Base-by-base conservation (phyloP, 2,888 invertebrate species). In the Galerucella calmariensis region DNA sequence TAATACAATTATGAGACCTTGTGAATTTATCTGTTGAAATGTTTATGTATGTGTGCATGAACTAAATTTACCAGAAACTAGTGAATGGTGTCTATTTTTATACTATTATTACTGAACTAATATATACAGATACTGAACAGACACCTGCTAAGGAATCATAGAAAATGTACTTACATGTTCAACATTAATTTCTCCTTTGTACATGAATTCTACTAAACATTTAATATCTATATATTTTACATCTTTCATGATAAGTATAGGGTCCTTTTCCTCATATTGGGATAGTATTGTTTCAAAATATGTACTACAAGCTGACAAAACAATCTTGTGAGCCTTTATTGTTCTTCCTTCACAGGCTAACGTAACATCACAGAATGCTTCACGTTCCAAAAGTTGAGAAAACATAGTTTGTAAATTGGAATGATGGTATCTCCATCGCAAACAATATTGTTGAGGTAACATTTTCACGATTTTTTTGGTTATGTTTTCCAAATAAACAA, bases 121-220 rank as follows among this genome's bases (percentile, higher is more conserved):
- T 53, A 53, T 16, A 69, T 24, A 63, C 9, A 41, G 35, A 35
- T 27, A 27, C 27, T 27, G 27, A 27, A 67, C 56, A 51, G 53
- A 56, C 67, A 65, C 63, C 63, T 65, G 63, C 63, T 65, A 11
- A 16, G 41, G 62, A 62, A 62, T 62, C 78, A 46, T 68, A 75
- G 11, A 24, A 56, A 41, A 46, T 35, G 35, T 80, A 92, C 94
- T 93, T 87, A 96, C 96, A 89, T 96, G 96, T 85, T 96, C 95
- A 74, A 97, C 96, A 88, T 96, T 96, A 87, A 97, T 97, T 89
- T 97, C 97, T 79, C 97, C 97, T 84, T 95, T 95, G 88, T 97
- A 97, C 97, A 97, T 97, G 86, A 97, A 97, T 87, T 96, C 95
- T 72, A 97, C 94, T 79, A 97, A 90, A 77, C 96, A 95, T 87